Evolutionary conservation across 2,113 vertebrate genomes (phyloP).

Genomic region (Mola mola): DNA sequence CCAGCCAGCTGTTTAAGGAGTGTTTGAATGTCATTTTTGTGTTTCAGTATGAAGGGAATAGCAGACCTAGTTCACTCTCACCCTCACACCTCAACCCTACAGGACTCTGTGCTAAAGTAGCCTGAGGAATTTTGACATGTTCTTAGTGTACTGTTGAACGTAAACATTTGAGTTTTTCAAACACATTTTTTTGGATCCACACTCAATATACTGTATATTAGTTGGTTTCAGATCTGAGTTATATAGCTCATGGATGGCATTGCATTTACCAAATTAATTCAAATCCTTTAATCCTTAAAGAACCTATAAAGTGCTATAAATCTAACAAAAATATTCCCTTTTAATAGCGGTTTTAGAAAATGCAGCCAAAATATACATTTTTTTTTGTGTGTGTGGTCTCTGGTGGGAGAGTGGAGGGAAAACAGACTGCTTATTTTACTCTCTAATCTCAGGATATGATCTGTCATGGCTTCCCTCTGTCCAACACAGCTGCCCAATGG

Average conservation of each 20-base stretch:
- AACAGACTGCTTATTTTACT: slow-evolving; percentile 74
- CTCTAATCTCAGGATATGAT: slow-evolving; percentile 79
- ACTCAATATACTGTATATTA: slow-evolving; percentile 24
- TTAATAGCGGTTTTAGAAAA: slow-evolving; percentile 61
- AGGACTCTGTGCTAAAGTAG: slow-evolving; percentile 16
- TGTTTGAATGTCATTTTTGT: slow-evolving; percentile 46
- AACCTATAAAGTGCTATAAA: slow-evolving; percentile 50
- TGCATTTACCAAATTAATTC: slow-evolving; percentile 62
- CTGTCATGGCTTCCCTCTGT: slow-evolving; percentile 69
- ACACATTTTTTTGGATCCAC: slow-evolving; percentile 20
- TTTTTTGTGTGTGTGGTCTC: slow-evolving; percentile 55
- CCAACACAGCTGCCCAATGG: slow-evolving; percentile 71
- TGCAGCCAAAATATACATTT: slow-evolving; percentile 65
- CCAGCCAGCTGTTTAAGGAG: slow-evolving; percentile 49
- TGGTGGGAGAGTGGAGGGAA: slow-evolving; percentile 39
- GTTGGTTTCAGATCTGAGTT: slow-evolving; percentile 24
- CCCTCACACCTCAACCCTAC: slow-evolving; percentile 41
- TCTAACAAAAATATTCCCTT: slow-evolving; percentile 54
- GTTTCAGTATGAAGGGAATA: slow-evolving; percentile 23
- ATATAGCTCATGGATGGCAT: slow-evolving; percentile 50
- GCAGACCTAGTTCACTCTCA: slow-evolving; percentile 15
- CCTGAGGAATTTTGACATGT: slow-evolving; percentile 15
- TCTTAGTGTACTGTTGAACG: slow-evolving; percentile 18
- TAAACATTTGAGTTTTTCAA: slow-evolving; percentile 20
- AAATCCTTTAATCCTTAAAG: slow-evolving; percentile 72